Percentiles rank a stretch among this genome's conserved stretches.
These are phyloP conservation scores for Parelbella ahira DNA, from an alignment of 2,888 invertebrate species.

Conservation along the genomic window DNA sequence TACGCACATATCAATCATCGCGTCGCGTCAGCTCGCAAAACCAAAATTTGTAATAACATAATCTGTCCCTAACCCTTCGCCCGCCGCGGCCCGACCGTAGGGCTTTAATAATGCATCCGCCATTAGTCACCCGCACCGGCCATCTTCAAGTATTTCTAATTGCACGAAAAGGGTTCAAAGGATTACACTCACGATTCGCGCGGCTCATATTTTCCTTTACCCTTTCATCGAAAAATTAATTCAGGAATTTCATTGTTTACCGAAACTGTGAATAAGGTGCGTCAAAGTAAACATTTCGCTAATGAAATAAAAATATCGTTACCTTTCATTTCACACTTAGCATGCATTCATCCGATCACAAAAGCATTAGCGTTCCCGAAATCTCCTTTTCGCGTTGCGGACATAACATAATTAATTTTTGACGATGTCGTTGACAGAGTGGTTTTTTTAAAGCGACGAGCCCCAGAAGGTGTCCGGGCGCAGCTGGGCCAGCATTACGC, in stretches of 20 bases:
- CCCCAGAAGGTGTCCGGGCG: constrained; percentile 62
- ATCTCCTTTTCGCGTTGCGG: constrained; percentile 45
- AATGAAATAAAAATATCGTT: constrained; percentile 46
- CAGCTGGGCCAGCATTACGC: constrained; percentile 63
- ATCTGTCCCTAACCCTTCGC: constrained; percentile 71
- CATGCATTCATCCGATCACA: constrained; percentile 37
- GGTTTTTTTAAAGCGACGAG: constrained; percentile 63
- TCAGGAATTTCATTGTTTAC: constrained; percentile 24
- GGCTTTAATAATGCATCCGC: constrained; percentile 75
- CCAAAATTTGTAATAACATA: constrained; percentile 62
- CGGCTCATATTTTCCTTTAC: constrained; percentile 45
- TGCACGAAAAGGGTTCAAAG: constrained; percentile 63
- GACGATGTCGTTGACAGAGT: constrained; percentile 60
- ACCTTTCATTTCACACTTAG: constrained; percentile 29
- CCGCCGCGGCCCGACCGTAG: constrained; percentile 37
- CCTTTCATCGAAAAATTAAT: constrained; percentile 42
- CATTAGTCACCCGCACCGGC: constrained; percentile 72
- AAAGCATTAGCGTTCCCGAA: constrained; percentile 48
- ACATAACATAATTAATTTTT: constrained; percentile 68
- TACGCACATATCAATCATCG: constrained; percentile 21
- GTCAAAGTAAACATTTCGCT: constrained; percentile 30
- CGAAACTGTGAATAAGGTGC: not conserved
- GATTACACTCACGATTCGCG: constrained; percentile 58
- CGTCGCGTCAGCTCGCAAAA: constrained; percentile 31
- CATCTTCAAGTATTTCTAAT: constrained; percentile 72